phyloP scores from a whole-genome alignment of 1,140 invertebrate species.

The Cyclargus thomasi region DNA sequence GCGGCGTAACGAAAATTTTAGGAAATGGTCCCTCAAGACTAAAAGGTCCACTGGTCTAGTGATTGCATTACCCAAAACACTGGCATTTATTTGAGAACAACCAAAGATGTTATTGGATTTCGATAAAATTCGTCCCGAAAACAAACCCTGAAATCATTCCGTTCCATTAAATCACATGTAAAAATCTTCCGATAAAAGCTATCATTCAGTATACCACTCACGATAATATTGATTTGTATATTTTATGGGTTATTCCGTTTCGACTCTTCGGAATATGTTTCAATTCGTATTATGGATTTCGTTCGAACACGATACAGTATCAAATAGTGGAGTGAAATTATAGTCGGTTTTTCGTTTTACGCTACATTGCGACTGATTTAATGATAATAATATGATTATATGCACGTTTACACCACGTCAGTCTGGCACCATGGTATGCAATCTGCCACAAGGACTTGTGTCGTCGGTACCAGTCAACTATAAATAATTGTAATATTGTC shows the following conservation, averaged over 20 bases:
- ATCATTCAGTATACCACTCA: neutral
- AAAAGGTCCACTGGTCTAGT: too few relatives aligned
- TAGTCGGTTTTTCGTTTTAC: neutral
- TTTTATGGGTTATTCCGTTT: neutral
- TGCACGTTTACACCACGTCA: too few relatives aligned
- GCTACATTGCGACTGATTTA: neutral
- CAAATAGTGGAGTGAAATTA: neutral
- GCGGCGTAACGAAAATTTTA: too few relatives aligned
- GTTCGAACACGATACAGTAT: neutral
- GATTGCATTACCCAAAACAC: too few relatives aligned
- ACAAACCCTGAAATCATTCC: neutral
- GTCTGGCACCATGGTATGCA: too few relatives aligned
- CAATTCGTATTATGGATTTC: neutral
- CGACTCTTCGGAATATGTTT: neutral
- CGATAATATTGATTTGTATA: constrained; percentile 1
- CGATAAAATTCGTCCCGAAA: neutral
- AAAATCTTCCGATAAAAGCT: neutral
- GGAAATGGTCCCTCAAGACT: too few relatives aligned
- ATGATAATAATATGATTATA: too few relatives aligned
- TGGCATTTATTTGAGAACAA: neutral
- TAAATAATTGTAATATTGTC: too few relatives aligned
- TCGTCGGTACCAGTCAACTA: too few relatives aligned
- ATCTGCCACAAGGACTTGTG: too few relatives aligned
- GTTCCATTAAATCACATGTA: constrained; percentile 1
- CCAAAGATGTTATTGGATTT: neutral